A percentile compares a stretch with the other conserved stretches of the same genome.
Conservation (phyloP, 2,888 invertebrate genomes). For the Lomographa bimaculata region DNA sequence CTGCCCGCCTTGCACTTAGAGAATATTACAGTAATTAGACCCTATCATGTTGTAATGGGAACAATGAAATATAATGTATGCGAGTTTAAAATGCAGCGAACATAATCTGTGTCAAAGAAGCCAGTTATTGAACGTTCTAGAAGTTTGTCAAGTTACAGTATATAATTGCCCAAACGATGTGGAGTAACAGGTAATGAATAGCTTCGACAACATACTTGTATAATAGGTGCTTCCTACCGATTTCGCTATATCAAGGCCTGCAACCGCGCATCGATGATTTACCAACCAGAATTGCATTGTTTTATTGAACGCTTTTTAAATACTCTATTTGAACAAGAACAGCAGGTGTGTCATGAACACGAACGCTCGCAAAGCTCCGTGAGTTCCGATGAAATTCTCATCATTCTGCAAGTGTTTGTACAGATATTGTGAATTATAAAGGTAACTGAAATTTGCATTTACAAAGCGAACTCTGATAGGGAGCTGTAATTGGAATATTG, state of each 20-base stretch:
- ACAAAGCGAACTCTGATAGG: conserved; percentile 13
- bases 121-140: conserved; percentile 39
- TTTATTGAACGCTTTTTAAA: conserved; percentile 5
- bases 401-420: conserved; percentile 12
- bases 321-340: conserved; percentile 12
- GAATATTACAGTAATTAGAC: conserved; percentile 69
- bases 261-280: conserved; percentile 14
- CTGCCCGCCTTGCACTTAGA: conserved; percentile 46
- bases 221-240: conserved; percentile 13
- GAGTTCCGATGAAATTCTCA: conserved; percentile 13
- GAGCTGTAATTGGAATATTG: conserved; percentile 9
- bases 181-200: conserved; percentile 32
- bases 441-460: conserved; percentile 19
- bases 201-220: conserved; percentile 15
- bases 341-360: conserved; percentile 18
- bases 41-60: conserved; percentile 72
- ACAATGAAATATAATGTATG: conserved; percentile 68
- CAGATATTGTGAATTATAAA: conserved; percentile 7
- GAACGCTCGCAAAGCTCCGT: conserved; percentile 5
- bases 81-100: conserved; percentile 58
- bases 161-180: conserved; percentile 42
- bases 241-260: conserved; percentile 15
- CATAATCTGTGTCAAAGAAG: conserved; percentile 57
- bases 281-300: conserved; percentile 7
- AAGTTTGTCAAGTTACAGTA: conserved; percentile 32